Evolutionary conservation across 2,113 vertebrate species (phyloP).

Genomic region (Embiotoca jacksoni): DNA sequence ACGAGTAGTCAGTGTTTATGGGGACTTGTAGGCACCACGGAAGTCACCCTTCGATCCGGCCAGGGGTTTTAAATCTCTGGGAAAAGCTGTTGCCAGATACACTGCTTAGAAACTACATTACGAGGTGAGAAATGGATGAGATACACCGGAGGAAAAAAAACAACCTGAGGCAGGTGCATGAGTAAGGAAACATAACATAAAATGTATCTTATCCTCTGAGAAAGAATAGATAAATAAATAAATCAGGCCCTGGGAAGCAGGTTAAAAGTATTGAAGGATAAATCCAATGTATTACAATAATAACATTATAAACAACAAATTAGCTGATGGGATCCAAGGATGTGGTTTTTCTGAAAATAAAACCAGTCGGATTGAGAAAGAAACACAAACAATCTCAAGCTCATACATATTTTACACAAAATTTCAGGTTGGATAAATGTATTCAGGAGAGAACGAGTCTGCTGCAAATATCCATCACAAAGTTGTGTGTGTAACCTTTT

Average conservation of each 20-base stretch:
- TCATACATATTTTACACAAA: background rate
- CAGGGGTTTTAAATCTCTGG: slow-evolving; percentile 46
- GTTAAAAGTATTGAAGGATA: background rate
- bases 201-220: background rate
- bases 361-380: background rate
- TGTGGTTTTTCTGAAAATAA: background rate
- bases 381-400: background rate
- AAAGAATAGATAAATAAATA: background rate
- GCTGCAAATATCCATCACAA: too few relatives aligned
- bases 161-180: slow-evolving; percentile 14
- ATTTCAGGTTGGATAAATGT: background rate
- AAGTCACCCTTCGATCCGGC: slow-evolving; percentile 31
- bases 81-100: slow-evolving; percentile 42
- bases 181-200: slow-evolving; percentile 32
- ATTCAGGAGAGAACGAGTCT: too few relatives aligned
- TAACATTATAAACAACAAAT: background rate
- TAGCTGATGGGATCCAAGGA: background rate
- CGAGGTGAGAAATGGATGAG: slow-evolving; percentile 26
- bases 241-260: background rate
- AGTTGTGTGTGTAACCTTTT: too few relatives aligned
- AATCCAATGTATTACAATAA: background rate
- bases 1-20: slow-evolving; percentile 46
- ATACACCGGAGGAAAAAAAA: slow-evolving; percentile 15
- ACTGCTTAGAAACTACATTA: slow-evolving; percentile 24
- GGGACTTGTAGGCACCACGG: slow-evolving; percentile 16